Conservation (phyloP, 1,140 invertebrate genomes). For the Drosophila suzukii region DNA sequence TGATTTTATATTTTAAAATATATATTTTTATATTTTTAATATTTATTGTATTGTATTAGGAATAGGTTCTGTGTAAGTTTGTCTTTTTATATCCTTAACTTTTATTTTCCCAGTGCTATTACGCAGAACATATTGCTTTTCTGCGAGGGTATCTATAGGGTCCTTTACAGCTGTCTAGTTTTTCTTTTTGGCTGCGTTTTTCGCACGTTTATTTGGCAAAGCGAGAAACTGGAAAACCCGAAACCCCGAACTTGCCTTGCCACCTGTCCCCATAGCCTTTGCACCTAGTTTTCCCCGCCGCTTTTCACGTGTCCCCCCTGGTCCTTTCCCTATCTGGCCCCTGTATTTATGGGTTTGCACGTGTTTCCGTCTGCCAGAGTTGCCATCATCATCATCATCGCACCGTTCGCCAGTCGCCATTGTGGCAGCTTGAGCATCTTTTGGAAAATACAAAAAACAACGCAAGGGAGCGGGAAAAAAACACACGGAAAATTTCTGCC, state of each 20-base stretch:
- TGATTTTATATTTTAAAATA: no score
- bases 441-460: slow-evolving; percentile 40
- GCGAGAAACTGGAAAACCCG: slow-evolving; percentile 29
- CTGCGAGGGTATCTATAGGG: neutral
- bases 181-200: slow-evolving; percentile 39
- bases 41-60: no score
- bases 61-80: no score
- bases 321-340: neutral
- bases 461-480: neutral
- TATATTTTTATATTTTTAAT: neutral
- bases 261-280: slow-evolving; percentile 1
- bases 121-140: neutral
- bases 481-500: slow-evolving; percentile 36
- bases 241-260: slow-evolving; percentile 17
- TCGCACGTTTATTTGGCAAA: slow-evolving; percentile 50
- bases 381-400: slow-evolving; percentile 34
- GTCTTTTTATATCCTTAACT: no score
- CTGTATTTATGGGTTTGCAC: slow-evolving; percentile 61
- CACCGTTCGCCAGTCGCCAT: slow-evolving; percentile 32
- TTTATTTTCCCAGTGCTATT: neutral
- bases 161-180: neutral
- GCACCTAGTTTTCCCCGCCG: neutral
- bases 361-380: slow-evolving; percentile 64
- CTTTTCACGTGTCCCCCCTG: neutral
- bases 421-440: slow-evolving; percentile 68